Evolutionary conservation across 2,797 vertebrate genomes (phyloP).

Genomic region (Pseudochaenichthys georgianus): DNA sequence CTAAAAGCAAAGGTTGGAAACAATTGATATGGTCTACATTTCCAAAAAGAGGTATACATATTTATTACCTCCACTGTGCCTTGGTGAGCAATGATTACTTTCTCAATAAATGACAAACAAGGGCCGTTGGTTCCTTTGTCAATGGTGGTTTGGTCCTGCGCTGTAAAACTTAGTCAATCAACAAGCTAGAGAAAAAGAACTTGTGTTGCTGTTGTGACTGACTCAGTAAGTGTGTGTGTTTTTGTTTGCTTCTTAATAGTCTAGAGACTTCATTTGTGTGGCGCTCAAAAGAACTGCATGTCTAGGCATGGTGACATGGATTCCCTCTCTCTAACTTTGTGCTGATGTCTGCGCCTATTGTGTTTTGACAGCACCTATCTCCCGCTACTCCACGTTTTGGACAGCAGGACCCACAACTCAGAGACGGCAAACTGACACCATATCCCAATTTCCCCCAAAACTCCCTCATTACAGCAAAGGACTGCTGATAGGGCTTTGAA

Average conservation of each 20-base stretch:
- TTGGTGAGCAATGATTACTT: slow-evolving; percentile 70
- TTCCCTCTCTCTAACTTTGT: slow-evolving; percentile 74
- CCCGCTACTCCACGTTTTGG: slow-evolving; percentile 73
- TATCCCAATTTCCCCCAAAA: slow-evolving; percentile 62
- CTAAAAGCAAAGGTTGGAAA: slow-evolving; percentile 62
- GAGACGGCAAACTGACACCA: slow-evolving; percentile 72
- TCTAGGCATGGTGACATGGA: slow-evolving; percentile 61
- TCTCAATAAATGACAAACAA: slow-evolving; percentile 74
- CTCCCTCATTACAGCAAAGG: slow-evolving; percentile 76
- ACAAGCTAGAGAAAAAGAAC: slow-evolving; percentile 58
- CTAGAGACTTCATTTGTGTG: slow-evolving; percentile 78
- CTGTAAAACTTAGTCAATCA: slow-evolving; percentile 74
- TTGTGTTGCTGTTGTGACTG: slow-evolving; percentile 60
- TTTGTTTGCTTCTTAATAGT: slow-evolving; percentile 61
- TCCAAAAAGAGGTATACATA: slow-evolving; percentile 75
- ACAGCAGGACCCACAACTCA: slow-evolving; percentile 69
- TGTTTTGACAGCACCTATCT: slow-evolving; percentile 79
- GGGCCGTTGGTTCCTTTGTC: slow-evolving; percentile 69
- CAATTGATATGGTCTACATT: slow-evolving; percentile 71
- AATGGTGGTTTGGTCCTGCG: slow-evolving; percentile 41
- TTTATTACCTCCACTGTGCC: slow-evolving; percentile 65
- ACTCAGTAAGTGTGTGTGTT: slow-evolving; percentile 50
- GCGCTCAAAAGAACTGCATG: slow-evolving; percentile 70
- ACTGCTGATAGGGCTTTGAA: slow-evolving; percentile 79
- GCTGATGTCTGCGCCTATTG: slow-evolving; percentile 77